Conservation (phyloP, 1,140 invertebrate genomes). For the Gerris buenoi region DNA sequence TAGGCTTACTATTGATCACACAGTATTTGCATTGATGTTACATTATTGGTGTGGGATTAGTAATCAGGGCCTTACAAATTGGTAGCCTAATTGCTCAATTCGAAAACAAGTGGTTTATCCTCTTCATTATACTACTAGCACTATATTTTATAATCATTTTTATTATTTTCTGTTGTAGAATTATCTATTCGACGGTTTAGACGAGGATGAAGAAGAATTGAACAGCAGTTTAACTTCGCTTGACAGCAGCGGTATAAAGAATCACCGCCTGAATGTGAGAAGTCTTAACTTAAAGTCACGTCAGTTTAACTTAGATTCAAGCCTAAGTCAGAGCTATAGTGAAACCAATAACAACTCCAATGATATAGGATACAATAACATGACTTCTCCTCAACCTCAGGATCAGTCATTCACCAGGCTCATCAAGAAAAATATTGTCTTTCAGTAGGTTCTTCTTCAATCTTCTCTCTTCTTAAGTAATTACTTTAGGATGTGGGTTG, state of each 20-base stretch:
- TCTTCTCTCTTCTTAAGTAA: too few relatives aligned
- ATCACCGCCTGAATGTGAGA: slow-evolving; percentile 12
- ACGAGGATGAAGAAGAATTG: slow-evolving; percentile 45
- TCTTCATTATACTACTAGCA: too few relatives aligned
- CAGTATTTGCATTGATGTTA: too few relatives aligned
- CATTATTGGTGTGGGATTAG: too few relatives aligned
- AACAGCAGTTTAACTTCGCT: slow-evolving; percentile 8
- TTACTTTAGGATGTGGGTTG: too few relatives aligned
- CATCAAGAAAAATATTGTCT: neutral
- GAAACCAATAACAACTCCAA: neutral
- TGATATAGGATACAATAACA: neutral
- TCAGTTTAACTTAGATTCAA: neutral
- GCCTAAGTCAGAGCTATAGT: neutral
- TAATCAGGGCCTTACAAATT: too few relatives aligned
- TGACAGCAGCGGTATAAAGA: neutral
- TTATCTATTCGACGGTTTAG: slow-evolving; percentile 51
- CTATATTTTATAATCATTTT: too few relatives aligned
- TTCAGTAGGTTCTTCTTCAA: neutral
- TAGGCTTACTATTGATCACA: too few relatives aligned
- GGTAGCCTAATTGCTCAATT: too few relatives aligned
- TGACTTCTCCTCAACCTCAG: neutral
- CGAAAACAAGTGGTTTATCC: too few relatives aligned
- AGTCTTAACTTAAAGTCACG: slow-evolving; percentile 13
- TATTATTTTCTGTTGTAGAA: slow-evolving; percentile 33
- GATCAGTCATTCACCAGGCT: neutral